phyloP scores from a whole-genome alignment of 2,113 vertebrate species.

The Antechinus flavipes region DNA sequence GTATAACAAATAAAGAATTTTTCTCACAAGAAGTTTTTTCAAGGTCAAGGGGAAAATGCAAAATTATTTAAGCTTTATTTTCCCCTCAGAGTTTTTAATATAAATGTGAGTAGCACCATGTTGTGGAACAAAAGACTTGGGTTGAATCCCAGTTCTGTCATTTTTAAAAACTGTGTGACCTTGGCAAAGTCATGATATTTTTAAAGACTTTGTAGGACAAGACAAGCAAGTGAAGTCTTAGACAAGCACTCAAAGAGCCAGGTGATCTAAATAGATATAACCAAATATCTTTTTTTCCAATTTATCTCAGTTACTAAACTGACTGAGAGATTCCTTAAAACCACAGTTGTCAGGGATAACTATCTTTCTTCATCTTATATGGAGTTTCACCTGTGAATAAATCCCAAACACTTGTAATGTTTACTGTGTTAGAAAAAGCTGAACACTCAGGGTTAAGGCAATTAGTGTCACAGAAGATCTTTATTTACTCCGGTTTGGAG shows the following conservation, averaged over 20 bases:
- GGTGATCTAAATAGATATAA: neutral
- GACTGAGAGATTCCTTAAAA: neutral
- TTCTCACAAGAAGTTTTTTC: neutral
- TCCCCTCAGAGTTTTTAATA: neutral
- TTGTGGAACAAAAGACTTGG: neutral
- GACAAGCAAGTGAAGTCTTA: neutral
- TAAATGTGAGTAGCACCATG: neutral
- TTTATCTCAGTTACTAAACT: neutral
- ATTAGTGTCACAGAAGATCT: neutral
- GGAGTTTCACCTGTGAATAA: neutral
- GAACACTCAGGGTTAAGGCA: neutral
- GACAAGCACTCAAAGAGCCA: neutral
- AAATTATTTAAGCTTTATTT: slow-evolving; percentile 4
- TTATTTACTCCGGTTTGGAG: neutral
- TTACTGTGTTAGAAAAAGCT: neutral
- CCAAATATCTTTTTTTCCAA: neutral
- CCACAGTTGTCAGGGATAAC: neutral
- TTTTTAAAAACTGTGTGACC: neutral
- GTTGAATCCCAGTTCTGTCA: neutral
- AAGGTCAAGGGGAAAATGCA: slow-evolving; percentile 4
- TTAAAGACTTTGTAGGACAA: neutral
- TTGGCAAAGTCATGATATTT: neutral
- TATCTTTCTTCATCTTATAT: neutral
- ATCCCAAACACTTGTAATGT: neutral
- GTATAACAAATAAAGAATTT: slow-evolving; percentile 4